Percentiles rank a stretch among this genome's conserved stretches.
Evolutionary conservation across 2,113 vertebrate species (phyloP).

Genomic region (Alces alces): DNA sequence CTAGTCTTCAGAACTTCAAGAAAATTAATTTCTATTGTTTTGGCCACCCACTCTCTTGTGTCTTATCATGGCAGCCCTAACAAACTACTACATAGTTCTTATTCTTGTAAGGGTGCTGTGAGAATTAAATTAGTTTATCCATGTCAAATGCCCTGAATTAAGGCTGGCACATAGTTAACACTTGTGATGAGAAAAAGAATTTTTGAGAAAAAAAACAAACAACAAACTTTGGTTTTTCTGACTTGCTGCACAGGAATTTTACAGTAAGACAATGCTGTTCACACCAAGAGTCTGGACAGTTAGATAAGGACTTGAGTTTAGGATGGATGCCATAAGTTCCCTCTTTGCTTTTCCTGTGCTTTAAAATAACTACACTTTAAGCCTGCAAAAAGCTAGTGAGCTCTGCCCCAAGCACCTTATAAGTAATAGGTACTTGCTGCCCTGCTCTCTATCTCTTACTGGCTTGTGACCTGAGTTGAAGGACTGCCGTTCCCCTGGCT

Average conservation of each 20-base stretch:
- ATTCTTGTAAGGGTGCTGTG: background rate
- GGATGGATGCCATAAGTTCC: background rate
- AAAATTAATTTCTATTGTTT: slow-evolving; percentile 6
- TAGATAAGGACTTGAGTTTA: background rate
- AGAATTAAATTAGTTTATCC: background rate
- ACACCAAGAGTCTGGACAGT: background rate
- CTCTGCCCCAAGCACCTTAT: background rate
- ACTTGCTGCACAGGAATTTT: background rate
- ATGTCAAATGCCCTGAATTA: background rate
- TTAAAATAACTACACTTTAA: background rate
- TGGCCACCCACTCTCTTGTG: background rate
- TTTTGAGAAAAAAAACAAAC: background rate
- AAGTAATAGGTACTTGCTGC: background rate
- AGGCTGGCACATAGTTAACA: slow-evolving; percentile 56
- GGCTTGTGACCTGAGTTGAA: background rate
- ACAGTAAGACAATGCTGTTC: background rate
- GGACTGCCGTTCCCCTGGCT: background rate
- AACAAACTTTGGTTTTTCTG: background rate
- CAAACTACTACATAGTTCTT: background rate
- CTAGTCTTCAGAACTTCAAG: background rate
- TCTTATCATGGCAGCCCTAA: background rate
- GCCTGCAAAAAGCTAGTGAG: background rate
- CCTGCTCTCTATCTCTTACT: background rate
- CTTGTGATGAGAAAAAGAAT: background rate
- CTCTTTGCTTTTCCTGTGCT: background rate